A percentile compares a stretch with the other conserved stretches of the same genome.
Evolutionary conservation across 2,888 invertebrate species (phyloP).

Genomic region (Meganola albula): DNA sequence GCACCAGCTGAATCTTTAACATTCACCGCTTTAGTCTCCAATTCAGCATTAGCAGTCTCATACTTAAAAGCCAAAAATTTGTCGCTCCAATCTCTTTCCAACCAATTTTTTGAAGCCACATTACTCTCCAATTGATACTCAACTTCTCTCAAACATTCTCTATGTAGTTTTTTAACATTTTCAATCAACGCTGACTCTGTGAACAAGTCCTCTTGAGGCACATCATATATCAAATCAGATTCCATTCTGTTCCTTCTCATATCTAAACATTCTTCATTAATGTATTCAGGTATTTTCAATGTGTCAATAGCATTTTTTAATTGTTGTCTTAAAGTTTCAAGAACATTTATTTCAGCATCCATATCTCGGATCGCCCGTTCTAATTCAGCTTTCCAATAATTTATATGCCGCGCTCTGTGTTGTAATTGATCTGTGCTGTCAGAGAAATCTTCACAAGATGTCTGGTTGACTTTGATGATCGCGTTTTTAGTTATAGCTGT

Average conservation of each 20-base stretch:
- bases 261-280: constrained; percentile 83
- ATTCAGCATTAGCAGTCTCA: constrained; percentile 82
- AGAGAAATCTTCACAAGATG: constrained; percentile 56
- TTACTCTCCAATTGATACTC: constrained; percentile 84
- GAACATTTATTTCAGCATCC: constrained; percentile 52
- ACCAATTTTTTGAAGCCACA: constrained; percentile 84
- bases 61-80: constrained; percentile 88
- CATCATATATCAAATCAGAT: constrained; percentile 84
- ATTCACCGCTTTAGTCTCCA: constrained; percentile 82
- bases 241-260: constrained; percentile 82
- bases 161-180: constrained; percentile 81
- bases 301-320: constrained; percentile 62
- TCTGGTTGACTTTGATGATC: constrained; percentile 66
- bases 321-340: constrained; percentile 63
- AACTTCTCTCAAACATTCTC: constrained; percentile 81
- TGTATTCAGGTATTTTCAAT: constrained; percentile 52
- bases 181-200: constrained; percentile 84
- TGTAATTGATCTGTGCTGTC: constrained; percentile 62
- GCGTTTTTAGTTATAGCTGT: constrained; percentile 65
- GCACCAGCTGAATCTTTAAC: constrained; percentile 89
- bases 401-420: constrained; percentile 60
- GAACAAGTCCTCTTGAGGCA: constrained; percentile 85
- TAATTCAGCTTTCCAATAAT: constrained; percentile 66
- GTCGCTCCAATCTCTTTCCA: constrained; percentile 94
- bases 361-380: constrained; percentile 65